Conservation (phyloP, 2,888 invertebrate species). For the Ophion slaviceki region DNA sequence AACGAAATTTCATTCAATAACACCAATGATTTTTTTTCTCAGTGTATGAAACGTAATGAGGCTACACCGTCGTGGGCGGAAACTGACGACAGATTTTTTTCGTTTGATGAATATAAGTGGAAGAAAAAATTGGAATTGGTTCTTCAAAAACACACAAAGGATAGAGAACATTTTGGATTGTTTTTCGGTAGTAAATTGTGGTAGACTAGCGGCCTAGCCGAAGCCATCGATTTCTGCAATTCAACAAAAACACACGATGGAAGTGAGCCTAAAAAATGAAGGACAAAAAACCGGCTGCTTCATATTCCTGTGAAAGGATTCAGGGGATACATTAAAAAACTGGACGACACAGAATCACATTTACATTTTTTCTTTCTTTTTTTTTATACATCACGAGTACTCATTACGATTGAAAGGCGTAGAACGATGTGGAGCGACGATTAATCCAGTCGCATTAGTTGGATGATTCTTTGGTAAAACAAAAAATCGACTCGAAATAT, state of each 20-base stretch:
- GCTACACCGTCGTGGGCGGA: too few relatives aligned
- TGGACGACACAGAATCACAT: slow-evolving; percentile 47
- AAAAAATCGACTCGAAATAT: slow-evolving; percentile 38
- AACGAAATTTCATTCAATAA: too few relatives aligned
- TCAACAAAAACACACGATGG: background rate
- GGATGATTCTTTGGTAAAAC: background rate
- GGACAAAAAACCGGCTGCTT: background rate
- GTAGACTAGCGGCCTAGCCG: too few relatives aligned
- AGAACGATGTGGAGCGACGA: background rate
- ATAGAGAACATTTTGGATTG: too few relatives aligned
- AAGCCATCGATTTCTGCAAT: too few relatives aligned
- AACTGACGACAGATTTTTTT: too few relatives aligned
- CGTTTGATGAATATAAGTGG: too few relatives aligned
- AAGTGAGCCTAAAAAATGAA: background rate
- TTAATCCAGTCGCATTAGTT: background rate
- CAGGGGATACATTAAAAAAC: background rate
- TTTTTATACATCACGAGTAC: slow-evolving; percentile 54
- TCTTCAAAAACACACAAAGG: too few relatives aligned
- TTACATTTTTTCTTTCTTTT: slow-evolving; percentile 36
- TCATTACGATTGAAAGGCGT: slow-evolving; percentile 51
- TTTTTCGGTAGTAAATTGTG: too few relatives aligned
- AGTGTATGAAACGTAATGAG: too few relatives aligned
- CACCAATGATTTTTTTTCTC: too few relatives aligned
- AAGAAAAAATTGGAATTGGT: too few relatives aligned
- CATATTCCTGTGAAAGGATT: slow-evolving; percentile 24